Conservation (phyloP, 2,888 invertebrate species). For the Ectropis crepuscularia region DNA sequence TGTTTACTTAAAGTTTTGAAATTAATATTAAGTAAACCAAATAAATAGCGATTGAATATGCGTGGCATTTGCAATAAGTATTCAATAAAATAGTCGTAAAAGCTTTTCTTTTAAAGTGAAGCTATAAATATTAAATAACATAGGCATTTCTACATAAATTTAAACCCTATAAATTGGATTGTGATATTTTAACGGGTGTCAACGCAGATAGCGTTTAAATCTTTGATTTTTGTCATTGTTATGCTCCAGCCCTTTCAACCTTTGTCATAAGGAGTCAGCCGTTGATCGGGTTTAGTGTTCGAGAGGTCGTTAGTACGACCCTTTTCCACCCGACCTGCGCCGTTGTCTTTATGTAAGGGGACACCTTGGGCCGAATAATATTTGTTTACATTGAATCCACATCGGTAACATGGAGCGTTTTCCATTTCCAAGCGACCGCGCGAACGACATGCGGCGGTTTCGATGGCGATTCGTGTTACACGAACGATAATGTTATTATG, state of each 20-base stretch:
- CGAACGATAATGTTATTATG: too few species aligned
- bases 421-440: conserved; percentile 3
- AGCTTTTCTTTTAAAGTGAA: too few species aligned
- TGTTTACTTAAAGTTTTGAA: too few species aligned
- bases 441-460: neutral
- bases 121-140: too few species aligned
- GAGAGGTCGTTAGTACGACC: conserved; percentile 31
- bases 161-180: too few species aligned
- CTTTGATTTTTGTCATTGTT: conserved; percentile 2
- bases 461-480: too few species aligned
- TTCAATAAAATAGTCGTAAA: too few species aligned
- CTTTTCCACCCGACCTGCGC: conserved; percentile 23
- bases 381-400: conserved; percentile 28
- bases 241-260: conserved; percentile 5
- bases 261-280: conserved; percentile 17
- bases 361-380: conserved; percentile 33
- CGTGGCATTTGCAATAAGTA: too few species aligned
- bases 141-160: too few species aligned
- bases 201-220: neutral
- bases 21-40: too few species aligned
- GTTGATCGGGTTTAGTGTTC: conserved; percentile 26
- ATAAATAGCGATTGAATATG: too few species aligned
- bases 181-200: too few species aligned
- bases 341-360: conserved; percentile 29
- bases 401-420: conserved; percentile 20